These are phyloP conservation scores for Agapornis roseicollis DNA, from an alignment of 2,113 vertebrate species.

Conservation along the genomic window DNA sequence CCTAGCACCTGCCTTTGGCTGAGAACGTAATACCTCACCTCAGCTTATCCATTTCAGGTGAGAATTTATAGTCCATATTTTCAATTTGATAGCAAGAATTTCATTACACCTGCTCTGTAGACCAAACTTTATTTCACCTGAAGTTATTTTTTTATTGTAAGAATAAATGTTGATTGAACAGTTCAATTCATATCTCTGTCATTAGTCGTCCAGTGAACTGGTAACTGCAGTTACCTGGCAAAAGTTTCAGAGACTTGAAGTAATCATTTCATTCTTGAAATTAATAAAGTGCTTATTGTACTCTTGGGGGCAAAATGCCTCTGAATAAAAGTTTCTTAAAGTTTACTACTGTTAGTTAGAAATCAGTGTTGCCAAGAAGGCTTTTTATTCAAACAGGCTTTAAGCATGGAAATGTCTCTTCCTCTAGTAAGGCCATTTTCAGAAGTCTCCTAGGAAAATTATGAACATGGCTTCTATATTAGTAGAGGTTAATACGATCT, in stretches of 20 bases:
- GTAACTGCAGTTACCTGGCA: background rate
- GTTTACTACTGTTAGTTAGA: background rate
- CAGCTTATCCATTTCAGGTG: background rate
- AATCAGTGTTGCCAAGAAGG: background rate
- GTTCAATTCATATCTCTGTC: background rate
- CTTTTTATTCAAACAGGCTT: background rate
- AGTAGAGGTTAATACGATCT: background rate
- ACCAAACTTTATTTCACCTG: conserved; percentile 33
- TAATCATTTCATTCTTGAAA: conserved; percentile 3
- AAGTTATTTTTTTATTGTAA: conserved; percentile 35
- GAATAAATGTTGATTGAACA: conserved; percentile 33
- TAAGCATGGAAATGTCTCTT: background rate
- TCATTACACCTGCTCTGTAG: conserved; percentile 19
- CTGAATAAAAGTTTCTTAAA: conserved; percentile 16
- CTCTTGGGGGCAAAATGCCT: conserved; percentile 4
- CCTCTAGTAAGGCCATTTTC: background rate
- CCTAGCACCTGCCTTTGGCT: background rate
- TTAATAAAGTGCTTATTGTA: conserved; percentile 34
- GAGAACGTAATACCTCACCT: background rate
- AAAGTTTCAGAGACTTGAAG: background rate
- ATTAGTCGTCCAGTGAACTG: background rate
- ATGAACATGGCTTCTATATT: background rate
- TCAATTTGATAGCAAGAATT: conserved; percentile 4
- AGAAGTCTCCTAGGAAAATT: background rate
- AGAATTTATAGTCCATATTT: background rate